These are phyloP conservation scores for Sarcophilus harrisii DNA, from an alignment of 2,797 vertebrate species.

Conservation along the genomic window DNA sequence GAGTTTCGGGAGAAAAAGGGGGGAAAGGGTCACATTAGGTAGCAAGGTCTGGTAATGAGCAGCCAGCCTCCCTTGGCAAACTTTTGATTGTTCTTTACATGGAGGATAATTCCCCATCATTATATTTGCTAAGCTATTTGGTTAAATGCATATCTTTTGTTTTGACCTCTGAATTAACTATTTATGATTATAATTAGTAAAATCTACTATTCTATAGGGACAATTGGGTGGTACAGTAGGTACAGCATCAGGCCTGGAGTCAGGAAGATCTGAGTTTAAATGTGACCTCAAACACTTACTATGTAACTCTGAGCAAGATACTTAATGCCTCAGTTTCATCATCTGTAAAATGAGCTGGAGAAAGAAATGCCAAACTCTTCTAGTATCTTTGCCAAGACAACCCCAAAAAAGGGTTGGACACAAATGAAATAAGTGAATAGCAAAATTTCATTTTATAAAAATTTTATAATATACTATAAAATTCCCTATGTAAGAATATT, in stretches of 20 bases:
- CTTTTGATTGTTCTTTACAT: background rate
- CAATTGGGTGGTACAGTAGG: background rate
- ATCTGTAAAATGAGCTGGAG: background rate
- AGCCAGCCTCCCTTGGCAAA: background rate
- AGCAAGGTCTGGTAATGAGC: background rate
- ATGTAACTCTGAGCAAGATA: background rate
- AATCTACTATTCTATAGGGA: background rate
- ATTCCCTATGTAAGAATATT: background rate
- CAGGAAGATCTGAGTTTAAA: background rate
- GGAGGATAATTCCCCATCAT: background rate
- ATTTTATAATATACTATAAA: background rate
- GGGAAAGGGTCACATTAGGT: background rate
- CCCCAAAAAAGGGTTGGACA: background rate
- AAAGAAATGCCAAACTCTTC: background rate
- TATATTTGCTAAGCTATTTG: background rate
- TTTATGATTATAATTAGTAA: background rate
- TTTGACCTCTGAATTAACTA: background rate
- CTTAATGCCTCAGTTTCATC: background rate
- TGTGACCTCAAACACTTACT: background rate
- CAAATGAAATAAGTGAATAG: background rate
- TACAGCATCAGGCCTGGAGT: background rate
- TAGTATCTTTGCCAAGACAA: background rate
- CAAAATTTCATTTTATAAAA: background rate
- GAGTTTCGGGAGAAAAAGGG: background rate
- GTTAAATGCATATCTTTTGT: background rate